Conservation (phyloP, 2,113 vertebrate species). For the Peromyscus maniculatus region DNA sequence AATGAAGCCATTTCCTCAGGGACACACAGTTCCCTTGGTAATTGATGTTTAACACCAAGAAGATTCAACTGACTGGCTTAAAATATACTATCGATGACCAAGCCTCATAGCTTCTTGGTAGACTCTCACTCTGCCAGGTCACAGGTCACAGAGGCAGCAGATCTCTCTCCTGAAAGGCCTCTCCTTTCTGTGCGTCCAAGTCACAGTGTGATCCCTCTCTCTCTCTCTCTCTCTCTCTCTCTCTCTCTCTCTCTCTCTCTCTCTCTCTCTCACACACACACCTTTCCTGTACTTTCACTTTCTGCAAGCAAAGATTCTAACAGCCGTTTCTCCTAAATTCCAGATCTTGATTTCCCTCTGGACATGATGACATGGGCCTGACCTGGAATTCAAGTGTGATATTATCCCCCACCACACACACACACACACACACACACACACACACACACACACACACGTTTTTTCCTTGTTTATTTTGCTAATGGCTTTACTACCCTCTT, state of each 20-base stretch:
- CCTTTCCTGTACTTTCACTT: neutral
- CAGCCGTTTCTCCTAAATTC: neutral
- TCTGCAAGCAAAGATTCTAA: conserved; percentile 33
- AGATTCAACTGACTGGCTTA: neutral
- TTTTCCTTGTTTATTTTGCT: conserved; percentile 44
- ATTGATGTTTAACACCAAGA: conserved; percentile 10
- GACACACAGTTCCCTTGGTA: neutral
- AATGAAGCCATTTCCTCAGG: neutral
- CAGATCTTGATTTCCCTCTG: neutral
- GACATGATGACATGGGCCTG: neutral
- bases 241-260: neutral
- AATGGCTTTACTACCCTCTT: neutral
- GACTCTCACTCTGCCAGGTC: neutral
- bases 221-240: neutral
- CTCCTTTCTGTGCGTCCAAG: neutral
- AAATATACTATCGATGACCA: neutral
- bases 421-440: too few relatives aligned
- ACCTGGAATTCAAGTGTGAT: neutral
- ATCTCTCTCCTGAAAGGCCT: neutral
- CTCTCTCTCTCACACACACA: neutral
- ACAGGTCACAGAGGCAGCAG: neutral
- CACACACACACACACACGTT: neutral
- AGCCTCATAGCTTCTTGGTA: neutral
- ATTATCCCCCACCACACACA: neutral
- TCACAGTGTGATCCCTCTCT: neutral